Base-by-base conservation (phyloP, 2,888 invertebrate species). In the Homarus gammarus region DNA sequence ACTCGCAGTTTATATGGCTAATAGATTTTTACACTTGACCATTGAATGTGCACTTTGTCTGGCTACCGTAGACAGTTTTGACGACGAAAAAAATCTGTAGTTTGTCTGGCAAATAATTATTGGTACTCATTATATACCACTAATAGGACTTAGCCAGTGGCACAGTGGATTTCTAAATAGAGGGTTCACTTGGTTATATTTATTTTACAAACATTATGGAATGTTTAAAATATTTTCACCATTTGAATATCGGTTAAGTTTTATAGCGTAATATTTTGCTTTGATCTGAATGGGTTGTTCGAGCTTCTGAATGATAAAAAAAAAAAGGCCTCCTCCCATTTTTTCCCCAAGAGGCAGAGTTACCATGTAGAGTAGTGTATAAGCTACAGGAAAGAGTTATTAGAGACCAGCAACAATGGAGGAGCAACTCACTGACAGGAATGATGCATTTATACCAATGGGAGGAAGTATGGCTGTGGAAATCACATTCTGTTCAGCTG, bases 391-490 rank as follows among this genome's bases (percentile, higher is more conserved):
- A 64, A 22, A 64, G 31, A 27, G 56, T 5, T 27, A 64, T n/a
- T 64, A 64, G n/a, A 64, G 64, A 64, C 27, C 64, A 27, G 3
- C 27, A 27, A 22, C 22, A 22, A 64, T 6, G 15, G 64, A 64
- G 64, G 6, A 27, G 27, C 2, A 22, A 56, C 31, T 27, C 31
- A 27, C 64, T 22, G 64, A 64, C 31, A 27, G 31, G 22, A n/a
- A 27, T 64, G 15, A 64, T 64, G 64, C 64, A 64, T 64, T 64
- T 64, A 64, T 64, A 27, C 64, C 64, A n/a, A 64, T 64, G 64
- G 64, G 64, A 64, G 64, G 64, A 64, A 64, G 64, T 64, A 64
- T 27, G 64, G 64, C 64, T 64, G 64, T 64, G 64, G 27, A 27
- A 64, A n/a, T 64, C 64, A 27, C 27, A 64, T 12, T 8, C n/a